Evolutionary conservation across 2,797 vertebrate species (phyloP), one percentile per base, ranked within the genome.

Genomic region (Megalops cyprinoides): DNA sequence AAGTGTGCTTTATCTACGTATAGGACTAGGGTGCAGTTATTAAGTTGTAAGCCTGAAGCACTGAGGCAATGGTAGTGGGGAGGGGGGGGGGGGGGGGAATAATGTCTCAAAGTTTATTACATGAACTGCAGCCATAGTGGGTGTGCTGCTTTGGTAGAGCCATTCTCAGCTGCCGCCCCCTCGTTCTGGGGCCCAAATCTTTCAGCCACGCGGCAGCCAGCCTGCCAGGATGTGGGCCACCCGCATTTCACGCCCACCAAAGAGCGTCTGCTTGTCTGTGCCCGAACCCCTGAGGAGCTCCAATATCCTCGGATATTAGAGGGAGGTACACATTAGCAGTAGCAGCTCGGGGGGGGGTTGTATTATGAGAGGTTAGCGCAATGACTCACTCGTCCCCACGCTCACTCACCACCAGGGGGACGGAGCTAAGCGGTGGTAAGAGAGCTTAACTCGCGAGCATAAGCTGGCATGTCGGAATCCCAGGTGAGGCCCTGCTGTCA

Each of bases 341-440:
- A 34, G 10, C 31, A 37, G 28, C 23, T 3, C 10, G n/a, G 20
- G 67, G 42, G 67, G 42, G 67, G 67, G 67, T 15, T 34, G 67
- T 71, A 44, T 71, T 71, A 71, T 48, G 28, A 42, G 46, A 74
- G 42, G 46, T 74, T 74, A 74, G 28, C 46, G 49, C 6, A n/a
- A 74, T 74, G 71, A 74, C 71, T 74, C 71, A 74, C 71, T 48
- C n/a, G 14, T 31, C 46, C 44, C 71, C 46, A 25, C 44, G 28
- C 71, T n/a, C 25, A 18, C 46, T 12, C 28, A 23, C 67, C 44
- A 37, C 67, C 67, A n/a, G 44, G 37, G 39, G 7, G 67, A 28
- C 15, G 28, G n/a, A n/a, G n/a, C n/a, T n/a, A n/a, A n/a, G n/a
- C n/a, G n/a, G n/a, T n/a, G n/a, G n/a, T n/a, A n/a, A n/a, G n/a